Evolutionary conservation across 2,797 vertebrate species (phyloP).

Genomic region (Buceros bicornis): DNA sequence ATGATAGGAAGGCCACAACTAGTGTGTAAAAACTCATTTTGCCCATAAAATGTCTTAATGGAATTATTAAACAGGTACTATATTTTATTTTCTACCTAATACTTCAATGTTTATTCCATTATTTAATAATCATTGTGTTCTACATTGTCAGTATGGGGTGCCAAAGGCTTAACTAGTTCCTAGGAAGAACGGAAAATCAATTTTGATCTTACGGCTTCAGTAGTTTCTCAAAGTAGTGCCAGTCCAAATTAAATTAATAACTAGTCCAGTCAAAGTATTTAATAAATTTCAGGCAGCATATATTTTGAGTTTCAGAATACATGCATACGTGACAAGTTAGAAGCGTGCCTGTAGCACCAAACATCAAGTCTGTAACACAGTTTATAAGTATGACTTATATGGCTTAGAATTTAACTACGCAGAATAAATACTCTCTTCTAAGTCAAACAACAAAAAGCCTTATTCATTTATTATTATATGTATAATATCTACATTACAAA

Average conservation of each 20-base stretch:
- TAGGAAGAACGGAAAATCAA: not conserved
- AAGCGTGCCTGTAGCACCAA: not conserved
- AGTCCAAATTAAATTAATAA: not conserved
- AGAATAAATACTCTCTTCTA: not conserved
- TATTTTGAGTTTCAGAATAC: not conserved
- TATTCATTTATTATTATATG: not conserved
- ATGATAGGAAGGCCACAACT: not conserved
- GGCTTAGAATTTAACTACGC: not conserved
- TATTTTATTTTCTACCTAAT: not conserved
- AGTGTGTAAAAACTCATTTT: not conserved
- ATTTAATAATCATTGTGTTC: not conserved
- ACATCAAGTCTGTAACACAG: not conserved
- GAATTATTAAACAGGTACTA: not conserved
- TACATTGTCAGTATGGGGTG: not conserved
- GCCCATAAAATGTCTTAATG: not conserved
- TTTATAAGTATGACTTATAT: rapidly evolving
- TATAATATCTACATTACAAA: not conserved
- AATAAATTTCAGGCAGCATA: not conserved
- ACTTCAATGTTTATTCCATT: not conserved
- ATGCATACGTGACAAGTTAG: not conserved
- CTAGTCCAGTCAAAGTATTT: not conserved
- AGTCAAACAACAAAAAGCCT: not conserved
- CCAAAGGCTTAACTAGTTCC: not conserved
- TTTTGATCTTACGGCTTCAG: not conserved
- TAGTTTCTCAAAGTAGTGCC: not conserved